These are phyloP conservation scores for Benthosema pterotum DNA, from an alignment of 2,797 vertebrate species.

Conservation along the genomic window DNA sequence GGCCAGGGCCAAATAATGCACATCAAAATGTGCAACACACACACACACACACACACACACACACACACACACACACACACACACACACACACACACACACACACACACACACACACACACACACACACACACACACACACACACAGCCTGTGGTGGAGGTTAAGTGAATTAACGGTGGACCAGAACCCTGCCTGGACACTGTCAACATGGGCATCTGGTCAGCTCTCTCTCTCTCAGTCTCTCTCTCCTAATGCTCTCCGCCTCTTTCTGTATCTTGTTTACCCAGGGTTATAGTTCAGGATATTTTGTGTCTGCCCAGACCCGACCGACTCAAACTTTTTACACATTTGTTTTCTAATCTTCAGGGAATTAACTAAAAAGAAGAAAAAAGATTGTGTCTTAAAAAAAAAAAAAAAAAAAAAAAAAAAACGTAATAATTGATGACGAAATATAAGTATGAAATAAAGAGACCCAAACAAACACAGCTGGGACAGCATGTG, in stretches of 20 bases:
- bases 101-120: slow-evolving; percentile 11
- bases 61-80: no score
- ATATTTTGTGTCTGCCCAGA: slow-evolving; percentile 3
- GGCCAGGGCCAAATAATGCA: slow-evolving; percentile 43
- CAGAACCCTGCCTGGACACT: slow-evolving; percentile 70
- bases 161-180: slow-evolving; percentile 66
- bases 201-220: slow-evolving; percentile 67
- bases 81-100: slow-evolving; percentile 6
- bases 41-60: slow-evolving; percentile 1
- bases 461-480: no score
- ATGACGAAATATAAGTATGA: no score
- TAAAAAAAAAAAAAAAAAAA: no score
- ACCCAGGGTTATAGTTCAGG: slow-evolving; percentile 33
- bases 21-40: neutral
- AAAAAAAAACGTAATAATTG: no score
- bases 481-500: no score
- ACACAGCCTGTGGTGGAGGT: slow-evolving; percentile 52
- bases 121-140: slow-evolving; percentile 5
- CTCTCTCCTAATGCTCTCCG: slow-evolving; percentile 19
- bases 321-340: no score
- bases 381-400: no score
- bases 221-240: slow-evolving; percentile 20
- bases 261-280: slow-evolving; percentile 15
- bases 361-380: no score
- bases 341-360: no score